phyloP scores from a whole-genome alignment of 2,113 vertebrate species.

The Eudyptes chrysolophus region DNA sequence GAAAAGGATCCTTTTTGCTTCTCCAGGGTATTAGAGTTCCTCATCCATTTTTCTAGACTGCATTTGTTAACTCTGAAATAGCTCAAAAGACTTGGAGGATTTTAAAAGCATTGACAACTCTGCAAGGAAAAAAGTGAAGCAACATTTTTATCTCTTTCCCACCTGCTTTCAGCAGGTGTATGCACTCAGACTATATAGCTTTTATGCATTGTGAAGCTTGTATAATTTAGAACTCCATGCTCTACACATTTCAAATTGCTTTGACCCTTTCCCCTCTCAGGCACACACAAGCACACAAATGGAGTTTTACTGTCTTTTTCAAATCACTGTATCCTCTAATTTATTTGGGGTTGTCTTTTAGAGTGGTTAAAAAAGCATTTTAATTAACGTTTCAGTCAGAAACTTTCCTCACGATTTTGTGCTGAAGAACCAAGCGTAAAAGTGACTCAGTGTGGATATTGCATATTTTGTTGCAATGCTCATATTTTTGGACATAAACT shows the following conservation, averaged over 20 bases:
- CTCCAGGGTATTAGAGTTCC: background rate
- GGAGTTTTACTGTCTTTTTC: background rate
- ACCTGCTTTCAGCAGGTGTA: conserved; percentile 35
- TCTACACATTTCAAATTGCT: conserved; percentile 40
- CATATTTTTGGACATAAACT: background rate
- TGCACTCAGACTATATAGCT: background rate
- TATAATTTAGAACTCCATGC: conserved; percentile 29
- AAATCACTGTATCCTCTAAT: background rate
- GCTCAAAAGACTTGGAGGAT: background rate
- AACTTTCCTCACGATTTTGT: background rate
- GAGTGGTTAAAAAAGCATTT: background rate
- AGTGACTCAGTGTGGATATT: background rate
- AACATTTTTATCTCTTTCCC: conserved; percentile 56
- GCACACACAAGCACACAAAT: background rate
- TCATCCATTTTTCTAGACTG: conserved; percentile 4
- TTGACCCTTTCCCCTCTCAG: conserved; percentile 1
- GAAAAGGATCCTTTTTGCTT: conserved; percentile 30
- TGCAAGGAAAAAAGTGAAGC: background rate
- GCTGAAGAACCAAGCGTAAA: background rate
- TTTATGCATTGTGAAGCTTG: conserved; percentile 23
- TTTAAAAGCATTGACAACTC: conserved; percentile 31
- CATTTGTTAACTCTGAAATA: conserved; percentile 36
- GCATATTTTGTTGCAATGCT: background rate
- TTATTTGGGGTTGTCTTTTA: conserved; percentile 17
- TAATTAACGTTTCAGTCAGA: background rate